phyloP scores from a whole-genome alignment of 2,888 invertebrate genomes.

The Psylliodes chrysocephalus region DNA sequence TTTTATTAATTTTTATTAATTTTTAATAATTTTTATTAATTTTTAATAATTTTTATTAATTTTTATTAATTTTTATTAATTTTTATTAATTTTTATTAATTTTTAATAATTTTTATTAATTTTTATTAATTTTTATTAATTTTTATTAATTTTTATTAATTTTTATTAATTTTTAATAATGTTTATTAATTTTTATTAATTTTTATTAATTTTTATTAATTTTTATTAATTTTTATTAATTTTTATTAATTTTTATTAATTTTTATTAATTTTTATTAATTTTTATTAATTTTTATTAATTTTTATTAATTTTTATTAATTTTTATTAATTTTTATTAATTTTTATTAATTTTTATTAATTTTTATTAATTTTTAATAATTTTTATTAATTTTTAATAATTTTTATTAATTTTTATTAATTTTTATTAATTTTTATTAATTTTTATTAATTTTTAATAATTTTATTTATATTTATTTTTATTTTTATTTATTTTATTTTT shows the following conservation, averaged over 20 bases:
- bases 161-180: too few relatives aligned
- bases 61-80: too few relatives aligned
- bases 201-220: too few relatives aligned
- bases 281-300: neutral
- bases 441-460: neutral
- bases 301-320: neutral
- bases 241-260: neutral
- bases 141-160: too few relatives aligned
- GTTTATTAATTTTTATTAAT: too few relatives aligned
- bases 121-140: too few relatives aligned
- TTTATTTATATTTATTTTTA: neutral
- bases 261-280: neutral
- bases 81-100: too few relatives aligned
- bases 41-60: too few relatives aligned
- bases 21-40: too few relatives aligned
- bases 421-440: neutral
- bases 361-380: neutral
- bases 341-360: neutral
- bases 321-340: neutral
- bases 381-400: neutral
- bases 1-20: too few relatives aligned
- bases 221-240: too few relatives aligned
- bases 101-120: too few relatives aligned
- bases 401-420: neutral
- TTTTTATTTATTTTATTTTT: neutral